Evolutionary conservation across 2,797 vertebrate genomes (phyloP), one percentile per base, ranked within the genome.

Genomic region (Eulemur rubriventer): DNA sequence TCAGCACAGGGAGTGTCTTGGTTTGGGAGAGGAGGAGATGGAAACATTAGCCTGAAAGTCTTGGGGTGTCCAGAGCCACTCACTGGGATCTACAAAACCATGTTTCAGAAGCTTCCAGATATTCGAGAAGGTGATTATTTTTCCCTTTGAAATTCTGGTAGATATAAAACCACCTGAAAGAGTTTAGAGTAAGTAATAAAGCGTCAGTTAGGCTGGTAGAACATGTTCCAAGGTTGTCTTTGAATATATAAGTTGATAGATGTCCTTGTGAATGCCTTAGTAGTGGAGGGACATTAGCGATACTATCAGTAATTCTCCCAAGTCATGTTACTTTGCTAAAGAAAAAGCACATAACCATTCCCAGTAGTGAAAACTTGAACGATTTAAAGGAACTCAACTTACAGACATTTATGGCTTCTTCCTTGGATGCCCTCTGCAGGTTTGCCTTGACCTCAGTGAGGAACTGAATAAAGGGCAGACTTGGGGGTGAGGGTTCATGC

Each of bases 51-150:
- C 7, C 95, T 99, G 75, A 97, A 98, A 50, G 97, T 98, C 70
- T 96, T 99, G 1, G 98, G 98, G 18, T 48, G 93, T 0, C 94
- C 97, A 0, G 99, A 99, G 7, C 97, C 98, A 0, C 98, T 99
- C 5, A 97, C 70, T 1, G 94, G 95, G 96, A 98, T 97, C 96
- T 99, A 99, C 98, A 99, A 99, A 76, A 99, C 98, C 95, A 99
- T 99, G 99, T 99, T 99, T 97, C 99, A 99, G 98, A 99, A 99
- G 93, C 98, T 99, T 2, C 91, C 98, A 0, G 99, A 99, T 3
- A 63, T 99, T 46, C 98, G 99, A 63, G 99, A 99, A 92, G 99
- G 99, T 99, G 97, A 96, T 33, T 38, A 5, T 20, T 61, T 92
- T 86, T 85, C 57, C 65, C 78, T 94, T 57, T n/a, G 80, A 55